Base-by-base conservation (phyloP, 2,113 vertebrate species). In the Dicaeum eximium region DNA sequence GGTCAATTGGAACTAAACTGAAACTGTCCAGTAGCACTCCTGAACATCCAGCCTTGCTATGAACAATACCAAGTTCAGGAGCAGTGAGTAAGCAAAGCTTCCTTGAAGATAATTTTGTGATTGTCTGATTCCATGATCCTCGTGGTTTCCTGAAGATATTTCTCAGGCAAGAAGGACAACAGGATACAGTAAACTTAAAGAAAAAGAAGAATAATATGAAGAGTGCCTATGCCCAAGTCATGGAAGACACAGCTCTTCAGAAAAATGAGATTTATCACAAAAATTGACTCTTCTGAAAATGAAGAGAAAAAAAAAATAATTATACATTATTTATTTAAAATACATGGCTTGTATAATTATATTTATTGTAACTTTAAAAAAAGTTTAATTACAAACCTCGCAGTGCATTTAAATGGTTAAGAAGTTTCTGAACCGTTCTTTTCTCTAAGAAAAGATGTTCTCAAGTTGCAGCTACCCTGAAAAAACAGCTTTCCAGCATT, bases 321-420 rank as follows among this genome's bases (percentile, higher is more conserved):
- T 30, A 10, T 12, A 37, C 3, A 33, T 57, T 31, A 51, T 30
- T 65, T 84, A 54, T 53, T 72, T 88, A 8, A 88, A 93, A 69
- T 30, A 44, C 13, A 17, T 18, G 62, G 30, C 17, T 91, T 19
- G 27, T 23, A 30, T 10, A 67, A 70, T 50, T 28, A 47, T 37
- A 50, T 21, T 45, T 25, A 45, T 5, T 13, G 10, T 38, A 74
- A 42, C 18, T 70, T 40, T 24, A 19, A 22, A n/a, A n/a, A 35
- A 70, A 22, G 25, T 48, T 66, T 85, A 44, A 89, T 91, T 75
- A 50, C 48, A 83, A 88, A 92, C 13, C n/a, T 62, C 48, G 1
- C 15, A 35, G 51, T 66, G 88, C 67, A 83, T 80, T 88, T 78
- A 91, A 96, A 95, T 40, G 40, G 93, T 95, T 96, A 96, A 96